Conservation (phyloP, 2,888 invertebrate genomes). For the Hartigia nigra region DNA sequence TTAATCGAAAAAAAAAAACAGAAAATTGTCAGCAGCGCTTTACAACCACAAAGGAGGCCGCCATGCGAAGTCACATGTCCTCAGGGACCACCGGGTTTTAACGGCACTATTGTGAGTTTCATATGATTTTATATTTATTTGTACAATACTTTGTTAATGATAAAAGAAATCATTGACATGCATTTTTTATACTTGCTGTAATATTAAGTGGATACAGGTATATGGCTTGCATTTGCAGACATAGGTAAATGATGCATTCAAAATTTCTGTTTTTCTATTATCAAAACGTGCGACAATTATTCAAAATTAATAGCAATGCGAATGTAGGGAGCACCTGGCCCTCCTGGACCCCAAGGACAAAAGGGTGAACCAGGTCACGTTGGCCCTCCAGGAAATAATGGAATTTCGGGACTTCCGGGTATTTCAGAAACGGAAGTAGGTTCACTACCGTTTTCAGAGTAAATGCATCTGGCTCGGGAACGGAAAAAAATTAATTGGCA, state of each 20-base stretch:
- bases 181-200: not conserved
- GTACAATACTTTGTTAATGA: not conserved
- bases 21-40: slow-evolving; percentile 34
- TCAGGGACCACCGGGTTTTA: slow-evolving; percentile 72
- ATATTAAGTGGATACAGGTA: not conserved
- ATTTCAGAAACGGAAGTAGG: not conserved
- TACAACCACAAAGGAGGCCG: slow-evolving; percentile 32
- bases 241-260: not conserved
- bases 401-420: not conserved
- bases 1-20: slow-evolving; percentile 30
- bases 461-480: not conserved
- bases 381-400: not conserved
- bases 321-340: not conserved
- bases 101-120: slow-evolving; percentile 69
- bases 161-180: not conserved
- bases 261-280: not conserved
- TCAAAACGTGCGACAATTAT: no score
- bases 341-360: not conserved
- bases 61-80: slow-evolving; percentile 71
- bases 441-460: not conserved
- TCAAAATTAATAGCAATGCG: not conserved
- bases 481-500: not conserved
- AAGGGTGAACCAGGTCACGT: not conserved
- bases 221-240: not conserved
- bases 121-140: not conserved